Base-by-base conservation (phyloP, 30 jellyfish, hydroid and myxozoan genomes). In the Cassiopea andromeda region DNA sequence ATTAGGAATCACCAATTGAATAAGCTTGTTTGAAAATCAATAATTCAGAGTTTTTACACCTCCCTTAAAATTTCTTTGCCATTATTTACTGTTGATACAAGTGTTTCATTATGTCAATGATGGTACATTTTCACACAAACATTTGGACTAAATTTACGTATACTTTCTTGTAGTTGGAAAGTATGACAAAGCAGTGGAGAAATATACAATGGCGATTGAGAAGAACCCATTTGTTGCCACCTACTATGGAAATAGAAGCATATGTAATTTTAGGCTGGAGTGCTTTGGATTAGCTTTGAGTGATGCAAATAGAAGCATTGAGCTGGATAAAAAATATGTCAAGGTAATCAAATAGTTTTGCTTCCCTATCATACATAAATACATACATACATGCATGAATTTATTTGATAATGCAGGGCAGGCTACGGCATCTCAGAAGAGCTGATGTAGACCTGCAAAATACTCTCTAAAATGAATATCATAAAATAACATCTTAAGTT, bases 171-270 rank as follows among this genome's bases (percentile, higher is more conserved):
- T 49, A 94, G 98, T 78, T 73, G 93, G 97, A 3, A 94, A 94
- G 79, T 94, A 59, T 86, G 97, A 82, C 81, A 94, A 94, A 83
- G 97, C 98, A 1, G 82, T 89, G 17, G 98, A 85, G 49, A 71
- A 82, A 57, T 94, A 94, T 81, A 18, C 98, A 49, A 57, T 43
- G 66, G 98, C 98, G 1, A 94, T 94, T 46, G 98, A 85, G 70
- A 77, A 79, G 60, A 94, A 94, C 61, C 98, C 98, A 45, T 68
- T 69, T 73, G 97, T 90, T 57, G 97, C 98, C 19, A 92, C 98
- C 17, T 94, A 94, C 60, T 94, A 94, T 87, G 98, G 98, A 58
- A 94, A 94, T 77, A 85, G 98, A 48, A 94, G 98, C 87, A 90
- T 94, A 46, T 94, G 97, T 85, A 80, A 94, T 71, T 77, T 89